These are phyloP conservation scores for Drosophila incognita DNA, from an alignment of 2,888 invertebrate genomes.

Conservation along the genomic window DNA sequence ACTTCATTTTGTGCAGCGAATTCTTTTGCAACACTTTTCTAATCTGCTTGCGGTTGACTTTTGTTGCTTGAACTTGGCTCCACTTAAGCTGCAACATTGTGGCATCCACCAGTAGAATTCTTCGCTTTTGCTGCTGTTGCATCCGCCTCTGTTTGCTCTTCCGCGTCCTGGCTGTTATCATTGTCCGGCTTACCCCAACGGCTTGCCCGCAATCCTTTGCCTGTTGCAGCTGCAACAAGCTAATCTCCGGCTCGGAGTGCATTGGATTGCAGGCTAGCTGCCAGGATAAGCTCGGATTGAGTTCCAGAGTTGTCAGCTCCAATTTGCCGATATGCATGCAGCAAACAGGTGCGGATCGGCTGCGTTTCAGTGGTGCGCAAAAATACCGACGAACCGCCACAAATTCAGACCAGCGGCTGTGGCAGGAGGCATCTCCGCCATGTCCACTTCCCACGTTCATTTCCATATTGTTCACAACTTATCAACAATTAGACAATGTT, in stretches of 20 bases:
- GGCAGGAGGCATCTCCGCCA: neutral
- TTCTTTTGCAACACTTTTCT: neutral
- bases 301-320: neutral
- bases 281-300: slow-evolving; percentile 39
- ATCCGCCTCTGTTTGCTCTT: neutral
- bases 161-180: neutral
- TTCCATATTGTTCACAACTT: neutral
- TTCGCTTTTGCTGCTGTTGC: neutral
- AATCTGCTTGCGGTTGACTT: neutral
- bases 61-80: neutral
- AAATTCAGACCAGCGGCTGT: slow-evolving; percentile 27
- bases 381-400: slow-evolving; percentile 40
- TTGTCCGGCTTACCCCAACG: neutral
- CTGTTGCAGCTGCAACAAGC: neutral
- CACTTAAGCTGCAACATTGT: neutral
- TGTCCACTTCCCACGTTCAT: no score
- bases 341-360: slow-evolving; percentile 17
- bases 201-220: neutral
- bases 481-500: neutral
- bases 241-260: neutral
- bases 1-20: slow-evolving; percentile 1
- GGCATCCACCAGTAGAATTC: slow-evolving; percentile 12
- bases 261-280: slow-evolving; percentile 31
- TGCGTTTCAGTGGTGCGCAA: neutral
- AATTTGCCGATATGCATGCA: neutral